Evolutionary conservation across 2,888 invertebrate genomes (phyloP).

Genomic region (Scaptodrosophila latifasciaeformis): DNA sequence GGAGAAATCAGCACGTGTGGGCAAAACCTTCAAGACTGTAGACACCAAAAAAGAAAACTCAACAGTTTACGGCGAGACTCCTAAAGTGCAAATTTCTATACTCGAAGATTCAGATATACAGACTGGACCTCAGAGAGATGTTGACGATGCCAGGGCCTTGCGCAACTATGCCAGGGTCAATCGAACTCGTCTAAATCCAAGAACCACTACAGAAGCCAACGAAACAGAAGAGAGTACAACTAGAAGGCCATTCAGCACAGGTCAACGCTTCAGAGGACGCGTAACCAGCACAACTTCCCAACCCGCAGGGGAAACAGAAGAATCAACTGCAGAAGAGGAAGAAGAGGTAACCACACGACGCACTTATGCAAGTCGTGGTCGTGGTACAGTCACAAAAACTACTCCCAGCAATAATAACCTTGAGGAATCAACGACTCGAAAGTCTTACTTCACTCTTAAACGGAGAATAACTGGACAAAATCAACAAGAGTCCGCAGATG

Average conservation of each 20-base stretch:
- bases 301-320: neutral
- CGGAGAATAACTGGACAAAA: conserved; percentile 8
- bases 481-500: conserved; percentile 9
- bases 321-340: neutral
- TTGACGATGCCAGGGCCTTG: conserved; percentile 30
- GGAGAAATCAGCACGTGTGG: conserved; percentile 24
- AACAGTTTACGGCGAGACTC: conserved; percentile 13
- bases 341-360: conserved; percentile 29
- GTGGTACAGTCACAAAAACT: conserved; percentile 2
- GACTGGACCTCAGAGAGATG: conserved; percentile 6
- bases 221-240: conserved; percentile 11
- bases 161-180: conserved; percentile 35
- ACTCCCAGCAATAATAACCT: conserved; percentile 3
- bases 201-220: conserved; percentile 3
- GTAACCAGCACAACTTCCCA: conserved; percentile 4
- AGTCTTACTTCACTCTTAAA: conserved; percentile 19
- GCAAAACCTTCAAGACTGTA: conserved; percentile 46
- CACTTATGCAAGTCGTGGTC: conserved; percentile 23
- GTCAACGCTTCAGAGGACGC: conserved; percentile 28
- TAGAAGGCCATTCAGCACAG: conserved; percentile 11
- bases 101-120: conserved; percentile 10
- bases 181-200: conserved; percentile 23
- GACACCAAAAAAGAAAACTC: conserved; percentile 22
- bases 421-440: neutral
- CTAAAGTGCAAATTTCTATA: conserved; percentile 32